Base-by-base conservation (phyloP, 2,797 vertebrate species). In the Chaunax sp. region DNA sequence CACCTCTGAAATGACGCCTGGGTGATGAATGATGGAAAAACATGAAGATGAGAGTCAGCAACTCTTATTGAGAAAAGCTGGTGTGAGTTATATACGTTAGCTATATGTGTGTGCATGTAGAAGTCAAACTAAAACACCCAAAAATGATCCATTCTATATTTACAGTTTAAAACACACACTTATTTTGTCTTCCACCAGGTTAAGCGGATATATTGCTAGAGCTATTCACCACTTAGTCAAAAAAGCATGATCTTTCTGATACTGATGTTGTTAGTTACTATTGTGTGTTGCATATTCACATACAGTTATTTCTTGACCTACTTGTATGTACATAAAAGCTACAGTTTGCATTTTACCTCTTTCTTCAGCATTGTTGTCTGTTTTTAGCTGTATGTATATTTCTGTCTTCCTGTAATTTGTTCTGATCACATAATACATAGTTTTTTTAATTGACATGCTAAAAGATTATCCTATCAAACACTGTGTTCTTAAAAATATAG, bases 21-120 rank as follows among this genome's bases (percentile, higher is more conserved):
- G 58, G 23, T 50, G 69, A 78, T 74, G 74, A 69, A 62, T 64
- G 58, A 78, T 45, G 64, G 26, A 64, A 63, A 72, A 40, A 59
- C 1, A 2, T 18, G 22, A 20, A 64, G 53, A 67, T 33, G 15
- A 64, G 41, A 69, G 58, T 69, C 69, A 65, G 68, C 20, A 56
- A 26, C 40, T 62, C 22, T 44, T 46, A 41, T 35, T 52, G 35
- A 53, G 37, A 2, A 19, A 56, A 67, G 35, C 19, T 16, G 60
- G 22, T 53, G 46, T 62, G 49, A 28, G 51, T 59, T 19, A n/a
- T 19, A n/a, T 38, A 13, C 14, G 28, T 53, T 38, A 47, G 57
- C 28, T 59, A 1, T 1, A 6, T n/a, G n/a, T 4, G 12, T 18
- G 6, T 47, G 25, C 33, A 4, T 20, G 4, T 8, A 38, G 22